phyloP scores from a whole-genome alignment of 1,140 invertebrate species.

The Globodera ellingtonae region DNA sequence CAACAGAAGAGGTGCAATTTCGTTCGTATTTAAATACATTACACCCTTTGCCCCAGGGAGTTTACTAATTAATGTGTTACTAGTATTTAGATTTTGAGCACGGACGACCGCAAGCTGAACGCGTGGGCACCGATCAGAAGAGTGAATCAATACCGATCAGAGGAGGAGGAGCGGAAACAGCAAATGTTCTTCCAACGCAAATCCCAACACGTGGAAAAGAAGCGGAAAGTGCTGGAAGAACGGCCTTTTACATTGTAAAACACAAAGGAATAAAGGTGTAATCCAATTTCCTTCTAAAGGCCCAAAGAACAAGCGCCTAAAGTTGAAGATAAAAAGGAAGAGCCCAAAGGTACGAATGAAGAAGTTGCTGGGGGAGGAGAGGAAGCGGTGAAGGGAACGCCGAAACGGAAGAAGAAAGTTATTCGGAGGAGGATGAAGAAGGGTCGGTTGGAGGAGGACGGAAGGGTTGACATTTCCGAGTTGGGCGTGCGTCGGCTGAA shows the following conservation, averaged over 20 bases:
- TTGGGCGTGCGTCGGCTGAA: constrained; percentile 78
- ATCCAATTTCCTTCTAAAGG: neutral
- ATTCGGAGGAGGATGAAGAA: constrained; percentile 42
- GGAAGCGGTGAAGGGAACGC: neutral
- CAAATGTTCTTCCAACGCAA: constrained; percentile 77
- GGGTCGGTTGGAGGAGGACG: constrained; percentile 26
- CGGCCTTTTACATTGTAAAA: constrained; percentile 13
- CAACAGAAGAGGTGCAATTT: constrained; percentile 76
- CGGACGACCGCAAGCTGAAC: constrained; percentile 89
- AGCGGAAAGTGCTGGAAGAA: constrained; percentile 76
- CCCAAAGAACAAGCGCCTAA: constrained; percentile 37
- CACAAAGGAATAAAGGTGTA: neutral
- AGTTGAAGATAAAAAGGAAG: constrained; percentile 3
- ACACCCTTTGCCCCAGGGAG: constrained; percentile 34
- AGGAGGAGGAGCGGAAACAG: constrained; percentile 80
- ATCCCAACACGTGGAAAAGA: constrained; percentile 75
- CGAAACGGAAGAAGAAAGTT: constrained; percentile 40
- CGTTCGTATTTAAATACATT: no score
- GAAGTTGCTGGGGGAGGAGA: constrained; percentile 37
- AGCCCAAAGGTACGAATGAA: constrained; percentile 15
- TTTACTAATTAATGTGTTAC: no score
- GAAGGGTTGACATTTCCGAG: constrained; percentile 26
- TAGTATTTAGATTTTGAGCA: constrained; percentile 81
- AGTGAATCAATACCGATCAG: constrained; percentile 76
- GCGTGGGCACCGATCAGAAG: constrained; percentile 91